A percentile compares a stretch with the other conserved stretches of the same genome.
Evolutionary conservation across 2,888 invertebrate species (phyloP).

Genomic region (Melieria crassipennis): DNA sequence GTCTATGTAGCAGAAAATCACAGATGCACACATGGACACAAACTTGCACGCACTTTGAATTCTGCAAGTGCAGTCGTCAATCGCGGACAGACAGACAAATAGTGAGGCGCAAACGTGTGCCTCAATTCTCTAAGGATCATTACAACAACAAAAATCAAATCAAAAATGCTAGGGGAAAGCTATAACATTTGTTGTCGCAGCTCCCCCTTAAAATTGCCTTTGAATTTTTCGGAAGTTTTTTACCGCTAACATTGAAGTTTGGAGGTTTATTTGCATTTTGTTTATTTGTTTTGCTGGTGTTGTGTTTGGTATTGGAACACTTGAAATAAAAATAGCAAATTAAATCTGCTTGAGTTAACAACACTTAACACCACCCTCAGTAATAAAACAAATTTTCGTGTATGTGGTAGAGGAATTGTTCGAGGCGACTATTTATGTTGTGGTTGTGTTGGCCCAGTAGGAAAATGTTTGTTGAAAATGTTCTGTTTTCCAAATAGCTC

Average conservation of each 20-base stretch:
- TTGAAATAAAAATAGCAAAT: conserved; percentile 58
- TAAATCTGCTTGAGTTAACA: conserved; percentile 63
- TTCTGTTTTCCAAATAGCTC: too few species aligned
- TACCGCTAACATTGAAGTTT: conserved; percentile 30
- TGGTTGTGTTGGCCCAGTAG: too few species aligned
- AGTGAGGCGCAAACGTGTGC: conserved; percentile 47
- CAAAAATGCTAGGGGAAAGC: not conserved
- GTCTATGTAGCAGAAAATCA: too few species aligned
- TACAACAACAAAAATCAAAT: conserved; percentile 37
- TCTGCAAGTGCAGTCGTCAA: too few species aligned
- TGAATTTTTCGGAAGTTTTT: conserved; percentile 45
- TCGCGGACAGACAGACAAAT: not conserved
- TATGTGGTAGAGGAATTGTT: too few species aligned
- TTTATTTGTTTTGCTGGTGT: conserved; percentile 28
- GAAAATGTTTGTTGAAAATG: too few species aligned
- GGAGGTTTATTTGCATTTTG: conserved; percentile 42
- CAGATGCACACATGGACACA: too few species aligned
- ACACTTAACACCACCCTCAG: conserved; percentile 36
- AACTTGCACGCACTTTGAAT: too few species aligned
- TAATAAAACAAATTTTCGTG: too few species aligned
- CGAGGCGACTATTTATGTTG: too few species aligned
- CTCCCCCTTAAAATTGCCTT: conserved; percentile 5
- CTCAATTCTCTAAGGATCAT: conserved; percentile 59
- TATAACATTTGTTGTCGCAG: not conserved
- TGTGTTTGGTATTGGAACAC: conserved; percentile 43